These are phyloP conservation scores for Danio aesculapii DNA, from an alignment of 2,797 vertebrate species.

Conservation along the genomic window DNA sequence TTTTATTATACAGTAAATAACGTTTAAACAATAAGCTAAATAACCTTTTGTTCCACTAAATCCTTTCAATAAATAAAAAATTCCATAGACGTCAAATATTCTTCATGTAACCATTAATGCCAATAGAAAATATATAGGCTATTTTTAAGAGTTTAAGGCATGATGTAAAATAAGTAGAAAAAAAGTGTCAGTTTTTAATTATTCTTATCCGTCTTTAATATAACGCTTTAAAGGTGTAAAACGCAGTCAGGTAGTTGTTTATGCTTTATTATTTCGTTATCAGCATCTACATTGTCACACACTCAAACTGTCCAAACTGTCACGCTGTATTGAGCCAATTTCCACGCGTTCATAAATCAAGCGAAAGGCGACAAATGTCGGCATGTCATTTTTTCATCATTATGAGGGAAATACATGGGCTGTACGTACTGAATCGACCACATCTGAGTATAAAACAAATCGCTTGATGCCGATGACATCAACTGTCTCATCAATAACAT, in stretches of 20 bases:
- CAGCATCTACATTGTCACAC: slow-evolving; percentile 15
- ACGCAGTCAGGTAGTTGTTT: not conserved
- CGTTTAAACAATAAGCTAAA: too few relatives aligned
- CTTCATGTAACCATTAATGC: too few relatives aligned
- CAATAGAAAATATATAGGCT: too few relatives aligned
- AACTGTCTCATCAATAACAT: slow-evolving; percentile 48
- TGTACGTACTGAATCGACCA: slow-evolving; percentile 38
- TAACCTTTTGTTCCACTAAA: too few relatives aligned
- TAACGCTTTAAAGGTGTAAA: not conserved
- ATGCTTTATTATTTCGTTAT: not conserved
- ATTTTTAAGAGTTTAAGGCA: not conserved
- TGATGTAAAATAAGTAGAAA: not conserved
- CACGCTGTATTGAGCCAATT: slow-evolving; percentile 4
- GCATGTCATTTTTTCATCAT: slow-evolving; percentile 62
- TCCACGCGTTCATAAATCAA: slow-evolving; percentile 31
- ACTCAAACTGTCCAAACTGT: slow-evolving; percentile 18
- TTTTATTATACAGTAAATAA: too few relatives aligned
- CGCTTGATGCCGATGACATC: slow-evolving; percentile 53
- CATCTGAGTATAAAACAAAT: slow-evolving; percentile 49
- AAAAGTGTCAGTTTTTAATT: not conserved
- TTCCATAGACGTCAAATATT: too few relatives aligned
- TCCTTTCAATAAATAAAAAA: too few relatives aligned
- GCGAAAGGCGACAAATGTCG: slow-evolving; percentile 46
- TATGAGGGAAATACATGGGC: slow-evolving; percentile 35
- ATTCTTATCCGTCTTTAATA: too few relatives aligned